phyloP scores from a whole-genome alignment of 2,113 vertebrate genomes.

The Eulemur rufifrons region DNA sequence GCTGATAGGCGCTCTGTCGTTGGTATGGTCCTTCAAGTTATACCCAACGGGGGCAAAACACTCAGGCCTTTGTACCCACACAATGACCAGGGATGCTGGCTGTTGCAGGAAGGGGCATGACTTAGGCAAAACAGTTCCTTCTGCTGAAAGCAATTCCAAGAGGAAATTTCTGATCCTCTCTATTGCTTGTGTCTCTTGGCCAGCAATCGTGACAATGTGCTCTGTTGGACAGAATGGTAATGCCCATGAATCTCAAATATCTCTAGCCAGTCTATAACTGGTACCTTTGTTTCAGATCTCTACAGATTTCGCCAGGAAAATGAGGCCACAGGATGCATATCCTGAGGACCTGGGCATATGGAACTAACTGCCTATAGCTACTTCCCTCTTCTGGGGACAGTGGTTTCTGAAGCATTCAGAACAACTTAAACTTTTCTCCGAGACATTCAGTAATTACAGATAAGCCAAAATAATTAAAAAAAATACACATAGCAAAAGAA shows the following conservation, averaged over 20 bases:
- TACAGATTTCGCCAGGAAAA: neutral
- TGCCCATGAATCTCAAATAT: neutral
- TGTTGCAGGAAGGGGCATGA: neutral
- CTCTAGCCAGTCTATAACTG: neutral
- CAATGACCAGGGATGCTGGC: no score
- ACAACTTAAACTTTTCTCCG: neutral
- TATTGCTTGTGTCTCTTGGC: neutral
- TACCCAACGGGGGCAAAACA: neutral
- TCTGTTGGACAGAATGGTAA: neutral
- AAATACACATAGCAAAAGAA: neutral
- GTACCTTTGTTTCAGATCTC: neutral
- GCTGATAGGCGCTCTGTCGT: neutral
- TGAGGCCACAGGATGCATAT: neutral
- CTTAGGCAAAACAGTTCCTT: neutral
- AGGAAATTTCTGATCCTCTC: neutral
- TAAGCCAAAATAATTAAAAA: neutral
- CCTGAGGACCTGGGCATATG: neutral
- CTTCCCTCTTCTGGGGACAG: neutral
- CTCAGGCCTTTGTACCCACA: neutral
- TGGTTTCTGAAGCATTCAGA: neutral
- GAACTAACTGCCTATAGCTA: neutral
- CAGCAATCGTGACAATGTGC: neutral
- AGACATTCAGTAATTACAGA: neutral
- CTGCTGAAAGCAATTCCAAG: neutral
- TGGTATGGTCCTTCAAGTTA: neutral